Conservation (phyloP, 92 coral and sea anemone species). For the Metridium senile region DNA sequence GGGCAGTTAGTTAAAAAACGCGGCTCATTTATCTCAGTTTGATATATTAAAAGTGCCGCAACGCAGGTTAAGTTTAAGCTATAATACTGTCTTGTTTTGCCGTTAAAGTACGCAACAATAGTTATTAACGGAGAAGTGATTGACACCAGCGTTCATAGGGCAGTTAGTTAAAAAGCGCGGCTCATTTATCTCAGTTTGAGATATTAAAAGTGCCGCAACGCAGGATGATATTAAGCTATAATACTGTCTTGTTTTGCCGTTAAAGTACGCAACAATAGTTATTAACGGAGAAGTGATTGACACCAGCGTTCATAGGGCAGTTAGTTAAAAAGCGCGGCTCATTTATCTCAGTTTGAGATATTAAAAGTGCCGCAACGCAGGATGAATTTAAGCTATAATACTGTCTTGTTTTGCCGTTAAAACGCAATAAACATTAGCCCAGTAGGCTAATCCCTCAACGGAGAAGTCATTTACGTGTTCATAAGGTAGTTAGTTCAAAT, state of each 20-base stretch:
- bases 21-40: conserved; percentile 15
- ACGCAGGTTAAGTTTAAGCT: no score
- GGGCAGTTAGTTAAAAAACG: conserved; percentile 1
- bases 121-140: no score
- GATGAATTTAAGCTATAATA: no score
- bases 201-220: no score
- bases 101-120: no score
- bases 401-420: neutral
- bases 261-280: no score
- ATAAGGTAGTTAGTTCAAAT: conserved; percentile 7
- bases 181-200: conserved; percentile 7
- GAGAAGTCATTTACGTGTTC: neutral
- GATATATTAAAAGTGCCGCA: neutral
- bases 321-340: conserved; percentile 8
- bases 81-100: no score
- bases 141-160: neutral
- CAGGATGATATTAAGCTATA: no score
- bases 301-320: neutral
- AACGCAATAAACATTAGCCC: neutral
- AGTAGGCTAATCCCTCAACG: conserved; percentile 16
- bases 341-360: conserved; percentile 9
- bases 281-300: conserved; percentile 2
- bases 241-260: no score
- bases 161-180: conserved; percentile 5
- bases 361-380: no score